phyloP scores from a whole-genome alignment of 2,797 vertebrate species.

The Girardinus metallicus region DNA sequence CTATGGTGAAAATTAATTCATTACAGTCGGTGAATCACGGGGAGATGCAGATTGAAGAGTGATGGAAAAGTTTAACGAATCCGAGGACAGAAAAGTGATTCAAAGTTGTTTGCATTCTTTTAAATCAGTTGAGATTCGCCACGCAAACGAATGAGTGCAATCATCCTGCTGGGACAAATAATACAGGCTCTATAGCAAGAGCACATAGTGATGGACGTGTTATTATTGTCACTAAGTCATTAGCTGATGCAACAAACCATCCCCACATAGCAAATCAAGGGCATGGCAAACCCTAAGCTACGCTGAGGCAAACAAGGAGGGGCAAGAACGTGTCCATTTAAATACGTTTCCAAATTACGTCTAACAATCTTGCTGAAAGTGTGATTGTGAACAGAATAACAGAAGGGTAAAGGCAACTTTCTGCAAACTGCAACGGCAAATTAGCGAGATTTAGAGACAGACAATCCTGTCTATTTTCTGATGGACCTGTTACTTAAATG shows the following conservation, averaged over 20 bases:
- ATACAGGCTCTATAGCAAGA: neutral
- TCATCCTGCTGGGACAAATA: neutral
- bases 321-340: conserved; percentile 36
- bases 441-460: neutral
- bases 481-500: neutral
- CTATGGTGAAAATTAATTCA: conserved; percentile 1
- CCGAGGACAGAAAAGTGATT: neutral
- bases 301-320: conserved; percentile 11
- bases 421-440: neutral
- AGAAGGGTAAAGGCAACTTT: neutral
- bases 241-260: conserved; percentile 19
- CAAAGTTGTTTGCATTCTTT: neutral
- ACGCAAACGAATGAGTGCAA: neutral
- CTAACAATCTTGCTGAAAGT: conserved; percentile 39
- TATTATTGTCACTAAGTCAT: neutral
- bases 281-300: conserved; percentile 45
- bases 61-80: neutral
- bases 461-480: neutral
- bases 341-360: conserved; percentile 48
- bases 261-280: conserved; percentile 49
- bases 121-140: neutral
- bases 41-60: neutral
- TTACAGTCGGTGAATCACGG: neutral
- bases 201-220: neutral
- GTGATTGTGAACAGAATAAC: conserved; percentile 13